These are phyloP conservation scores for Eucidaris tribuloides DNA, from an alignment of 35 echinoderm and acorn worm genomes.

Conservation along the genomic window DNA sequence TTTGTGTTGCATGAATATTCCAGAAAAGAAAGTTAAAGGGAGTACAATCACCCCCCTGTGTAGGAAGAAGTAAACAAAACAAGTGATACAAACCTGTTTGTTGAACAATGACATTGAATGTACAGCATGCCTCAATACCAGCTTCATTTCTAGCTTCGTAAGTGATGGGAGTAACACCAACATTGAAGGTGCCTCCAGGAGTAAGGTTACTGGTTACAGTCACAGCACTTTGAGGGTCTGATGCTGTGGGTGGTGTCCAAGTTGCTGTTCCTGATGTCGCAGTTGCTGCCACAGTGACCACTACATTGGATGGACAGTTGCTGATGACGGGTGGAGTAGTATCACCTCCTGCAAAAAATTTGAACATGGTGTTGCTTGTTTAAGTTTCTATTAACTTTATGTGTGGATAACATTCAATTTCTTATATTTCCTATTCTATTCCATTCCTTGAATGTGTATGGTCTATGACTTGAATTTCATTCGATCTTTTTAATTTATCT, in stretches of 20 bases:
- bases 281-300: slow-evolving; percentile 20
- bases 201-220: neutral
- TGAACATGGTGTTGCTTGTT: too few relatives aligned
- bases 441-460: too few relatives aligned
- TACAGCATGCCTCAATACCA: slow-evolving; percentile 23
- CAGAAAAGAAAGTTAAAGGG: too few relatives aligned
- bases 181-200: neutral
- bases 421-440: too few relatives aligned
- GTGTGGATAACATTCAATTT: too few relatives aligned
- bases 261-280: neutral
- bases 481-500: too few relatives aligned
- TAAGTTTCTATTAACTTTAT: too few relatives aligned
- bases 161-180: slow-evolving; percentile 25
- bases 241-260: slow-evolving; percentile 24
- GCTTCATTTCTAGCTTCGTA: too few relatives aligned
- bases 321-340: neutral
- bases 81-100: neutral
- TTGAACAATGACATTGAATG: slow-evolving; percentile 37
- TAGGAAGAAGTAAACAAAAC: too few relatives aligned
- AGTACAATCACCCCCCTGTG: too few relatives aligned
- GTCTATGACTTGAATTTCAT: too few relatives aligned
- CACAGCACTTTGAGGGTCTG: slow-evolving; percentile 19
- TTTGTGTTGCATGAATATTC: too few relatives aligned
- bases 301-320: neutral
- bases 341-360: slow-evolving; percentile 26